Percentiles rank a stretch among this genome's conserved stretches.
Conservation (phyloP, 1,140 invertebrate species). For the Musca domestica region DNA sequence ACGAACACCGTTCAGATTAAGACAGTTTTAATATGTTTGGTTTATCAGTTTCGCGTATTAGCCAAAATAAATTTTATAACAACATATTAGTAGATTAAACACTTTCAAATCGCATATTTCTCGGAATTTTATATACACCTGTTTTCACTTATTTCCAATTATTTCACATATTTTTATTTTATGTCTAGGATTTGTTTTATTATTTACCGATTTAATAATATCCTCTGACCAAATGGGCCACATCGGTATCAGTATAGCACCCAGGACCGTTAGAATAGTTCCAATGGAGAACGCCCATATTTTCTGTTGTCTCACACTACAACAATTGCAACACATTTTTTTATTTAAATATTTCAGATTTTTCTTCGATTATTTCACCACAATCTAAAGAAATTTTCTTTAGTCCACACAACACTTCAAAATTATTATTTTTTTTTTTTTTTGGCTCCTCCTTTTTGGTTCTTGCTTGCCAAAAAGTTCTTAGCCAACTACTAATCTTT, state of each 20-base stretch:
- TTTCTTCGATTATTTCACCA: neutral
- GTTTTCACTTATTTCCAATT: too few relatives aligned
- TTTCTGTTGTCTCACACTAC: slow-evolving; percentile 43
- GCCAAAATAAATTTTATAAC: too few relatives aligned
- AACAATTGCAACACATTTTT: slow-evolving; percentile 45
- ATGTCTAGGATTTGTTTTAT: too few relatives aligned
- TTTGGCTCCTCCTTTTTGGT: neutral
- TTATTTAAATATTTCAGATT: neutral
- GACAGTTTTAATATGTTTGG: too few relatives aligned
- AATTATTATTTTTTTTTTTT: neutral
- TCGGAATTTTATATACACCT: too few relatives aligned
- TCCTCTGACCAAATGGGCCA: slow-evolving; percentile 36
- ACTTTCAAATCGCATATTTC: too few relatives aligned
- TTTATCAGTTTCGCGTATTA: too few relatives aligned
- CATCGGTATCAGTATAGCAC: slow-evolving; percentile 30
- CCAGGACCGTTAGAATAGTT: slow-evolving; percentile 28
- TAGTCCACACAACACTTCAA: neutral
- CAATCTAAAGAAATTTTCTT: neutral
- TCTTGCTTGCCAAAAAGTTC: neutral
- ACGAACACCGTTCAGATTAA: too few relatives aligned
- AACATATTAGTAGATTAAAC: too few relatives aligned
- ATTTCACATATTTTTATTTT: too few relatives aligned
- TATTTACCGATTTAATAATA: slow-evolving; percentile 14
- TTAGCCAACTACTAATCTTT: too few relatives aligned
- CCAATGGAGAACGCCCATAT: slow-evolving; percentile 42